Evolutionary conservation across 2,113 vertebrate species (phyloP), one percentile per base, ranked within the genome.

Genomic region (Alces alces): DNA sequence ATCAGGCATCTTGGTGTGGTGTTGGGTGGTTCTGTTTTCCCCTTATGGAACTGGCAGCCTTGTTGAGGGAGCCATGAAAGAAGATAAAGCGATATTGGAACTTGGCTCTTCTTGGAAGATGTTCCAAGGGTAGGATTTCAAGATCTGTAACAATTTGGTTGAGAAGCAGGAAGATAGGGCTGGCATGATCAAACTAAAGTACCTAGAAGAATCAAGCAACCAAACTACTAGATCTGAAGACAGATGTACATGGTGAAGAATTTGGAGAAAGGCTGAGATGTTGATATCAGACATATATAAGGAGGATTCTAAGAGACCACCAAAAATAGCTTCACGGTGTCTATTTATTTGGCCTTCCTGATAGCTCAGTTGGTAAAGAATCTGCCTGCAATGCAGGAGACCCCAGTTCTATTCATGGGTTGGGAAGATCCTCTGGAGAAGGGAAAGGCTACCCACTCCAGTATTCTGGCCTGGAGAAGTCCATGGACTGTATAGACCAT

Each of bases 181-280:
- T 16, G 36, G 5, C 4, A 21, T 0, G 9, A 76, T 33, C 64
- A 87, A 85, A 39, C 6, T 52, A 28, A 79, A 27, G 13, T 25
- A 11, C 10, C 23, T 10, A 78, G n/a, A 15, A 73, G 39, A 23
- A 10, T 55, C 23, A 80, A 79, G n/a, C 85, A 60, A 39, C 30
- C 30, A 80, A 85, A 60, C 19, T 39, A 17, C 5, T 16, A 10
- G 27, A 47, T 28, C 21, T 27, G 27, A 57, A 73, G 47, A 2
- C 28, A 82, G 39, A 14, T 43, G 6, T 0, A n/a, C 15, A 33
- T 0, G 1, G 27, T 10, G 4, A 33, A 73, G 33, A 30, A 30
- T 47, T n/a, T 90, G 33, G 43, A 95, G 52, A 61, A 84, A 64
- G 12, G 19, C 45, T 91, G 21, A 80, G 58, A 45, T 17, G 17